Evolutionary conservation across 2,113 vertebrate genomes (phyloP), one percentile per base, ranked within the genome.

Genomic region (Guaruba guarouba): DNA sequence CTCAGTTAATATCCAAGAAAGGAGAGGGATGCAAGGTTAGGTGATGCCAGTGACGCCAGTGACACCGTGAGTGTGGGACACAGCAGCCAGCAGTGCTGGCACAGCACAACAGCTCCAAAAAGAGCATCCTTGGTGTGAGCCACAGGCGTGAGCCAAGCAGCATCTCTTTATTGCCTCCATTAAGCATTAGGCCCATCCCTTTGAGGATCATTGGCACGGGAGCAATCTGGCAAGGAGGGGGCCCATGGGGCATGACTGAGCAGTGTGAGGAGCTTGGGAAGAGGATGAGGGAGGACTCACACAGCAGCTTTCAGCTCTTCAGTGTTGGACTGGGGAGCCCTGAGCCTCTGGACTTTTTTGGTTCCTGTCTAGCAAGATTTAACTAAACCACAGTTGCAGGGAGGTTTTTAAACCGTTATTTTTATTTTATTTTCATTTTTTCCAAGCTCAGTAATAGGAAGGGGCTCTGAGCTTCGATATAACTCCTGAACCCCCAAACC

Each of bases 331-430:
- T 1, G 2, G 7, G 46, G 31, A 39, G 19, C 59, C 52, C 46
- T 0, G 17, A 59, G 59, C 79, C 23, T 48, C 70, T 6, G 55
- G 51, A n/a, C 12, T 67, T 31, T 62, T 44, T 8, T 6, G 3
- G 3, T 17, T 68, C 81, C 14, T 17, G 2, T 49, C 75, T 8
- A 80, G 48, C 44, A 6, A 9, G 44, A 0, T 10, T 61, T 9
- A 13, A 11, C 55, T 13, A 14, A 57, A 10, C 14, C 0, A 0
- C 1, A 0, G 0, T 2, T 0, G n/a, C 13, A 1, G 8, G 55
- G 28, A 18, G 3, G 3, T 43, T 54, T 15, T 33, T 1, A 33
- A 55, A 33, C 28, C 54, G 0, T 59, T 14, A 6, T 41, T 18
- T 10, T 35, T 1, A 10, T 13, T 70, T 24, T 5, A 2, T 10